Conservation (phyloP, 2,113 vertebrate species). For the Istiophorus platypterus region DNA sequence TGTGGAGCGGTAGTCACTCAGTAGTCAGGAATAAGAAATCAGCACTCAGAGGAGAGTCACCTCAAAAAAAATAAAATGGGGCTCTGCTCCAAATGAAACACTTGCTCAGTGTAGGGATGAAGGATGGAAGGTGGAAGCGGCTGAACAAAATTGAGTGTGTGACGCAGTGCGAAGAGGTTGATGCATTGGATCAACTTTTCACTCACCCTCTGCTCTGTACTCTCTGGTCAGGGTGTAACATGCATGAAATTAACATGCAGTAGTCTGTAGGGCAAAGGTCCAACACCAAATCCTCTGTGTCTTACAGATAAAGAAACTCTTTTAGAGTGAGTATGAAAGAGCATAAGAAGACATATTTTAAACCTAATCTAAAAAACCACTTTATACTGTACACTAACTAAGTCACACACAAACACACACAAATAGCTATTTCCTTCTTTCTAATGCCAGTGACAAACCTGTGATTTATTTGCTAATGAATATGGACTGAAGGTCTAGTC, state of each 20-base stretch:
- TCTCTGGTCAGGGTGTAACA: slow-evolving; percentile 26
- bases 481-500: too few relatives aligned
- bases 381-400: neutral
- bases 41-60: slow-evolving; percentile 20
- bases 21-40: slow-evolving; percentile 51
- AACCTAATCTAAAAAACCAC: neutral
- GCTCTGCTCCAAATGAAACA: slow-evolving; percentile 52
- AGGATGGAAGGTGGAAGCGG: slow-evolving; percentile 26
- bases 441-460: too few relatives aligned
- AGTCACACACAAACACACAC: neutral
- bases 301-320: slow-evolving; percentile 30
- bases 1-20: slow-evolving; percentile 54
- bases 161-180: slow-evolving; percentile 23
- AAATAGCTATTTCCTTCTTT: neutral
- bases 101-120: slow-evolving; percentile 41
- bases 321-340: neutral
- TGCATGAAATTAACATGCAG: slow-evolving; percentile 46
- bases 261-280: slow-evolving; percentile 27
- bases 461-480: too few relatives aligned
- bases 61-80: slow-evolving; percentile 28
- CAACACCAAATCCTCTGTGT: slow-evolving; percentile 29
- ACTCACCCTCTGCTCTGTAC: neutral
- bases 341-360: neutral
- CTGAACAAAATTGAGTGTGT: slow-evolving; percentile 47
- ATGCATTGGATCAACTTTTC: slow-evolving; percentile 40